Evolutionary conservation across 2,888 invertebrate genomes (phyloP).

Genomic region (Ametastegia equiseti): DNA sequence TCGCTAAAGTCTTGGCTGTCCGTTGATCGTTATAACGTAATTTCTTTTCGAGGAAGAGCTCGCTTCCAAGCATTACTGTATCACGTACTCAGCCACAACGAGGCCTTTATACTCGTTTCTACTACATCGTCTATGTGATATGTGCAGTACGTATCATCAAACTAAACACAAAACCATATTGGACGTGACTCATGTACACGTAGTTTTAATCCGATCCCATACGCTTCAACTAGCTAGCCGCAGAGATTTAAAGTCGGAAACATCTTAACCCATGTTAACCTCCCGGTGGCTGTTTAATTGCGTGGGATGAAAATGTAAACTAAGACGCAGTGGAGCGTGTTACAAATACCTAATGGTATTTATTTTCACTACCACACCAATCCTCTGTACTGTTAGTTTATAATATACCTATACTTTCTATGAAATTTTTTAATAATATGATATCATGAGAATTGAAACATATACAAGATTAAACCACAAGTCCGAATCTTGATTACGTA

Average conservation of each 20-base stretch:
- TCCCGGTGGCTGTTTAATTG: not conserved
- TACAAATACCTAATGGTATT: constrained; percentile 25
- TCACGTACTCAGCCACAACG: constrained; percentile 32
- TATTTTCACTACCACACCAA: constrained; percentile 1
- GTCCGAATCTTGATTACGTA: not conserved
- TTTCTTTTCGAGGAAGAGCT: constrained; percentile 33
- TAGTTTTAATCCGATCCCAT: not conserved
- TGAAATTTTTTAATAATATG: not conserved
- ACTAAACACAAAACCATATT: constrained; percentile 24
- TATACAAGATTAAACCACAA: not conserved
- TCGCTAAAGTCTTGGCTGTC: not conserved
- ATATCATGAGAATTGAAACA: not conserved
- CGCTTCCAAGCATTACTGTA: constrained; percentile 41
- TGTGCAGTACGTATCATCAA: not conserved
- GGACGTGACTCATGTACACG: not conserved
- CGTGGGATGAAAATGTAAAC: constrained; percentile 40
- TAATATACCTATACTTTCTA: not conserved
- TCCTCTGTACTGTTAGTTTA: not conserved
- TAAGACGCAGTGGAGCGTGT: not conserved
- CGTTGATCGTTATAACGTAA: constrained; percentile 24
- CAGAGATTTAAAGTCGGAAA: not conserved
- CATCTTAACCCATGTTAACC: constrained; percentile 18
- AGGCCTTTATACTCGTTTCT: constrained; percentile 27
- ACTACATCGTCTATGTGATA: not conserved
- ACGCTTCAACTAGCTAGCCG: not conserved